Percentiles rank a stretch among this genome's conserved stretches.
phyloP scores from a whole-genome alignment of 2,888 invertebrate species.

The Gastrophysa polygoni region DNA sequence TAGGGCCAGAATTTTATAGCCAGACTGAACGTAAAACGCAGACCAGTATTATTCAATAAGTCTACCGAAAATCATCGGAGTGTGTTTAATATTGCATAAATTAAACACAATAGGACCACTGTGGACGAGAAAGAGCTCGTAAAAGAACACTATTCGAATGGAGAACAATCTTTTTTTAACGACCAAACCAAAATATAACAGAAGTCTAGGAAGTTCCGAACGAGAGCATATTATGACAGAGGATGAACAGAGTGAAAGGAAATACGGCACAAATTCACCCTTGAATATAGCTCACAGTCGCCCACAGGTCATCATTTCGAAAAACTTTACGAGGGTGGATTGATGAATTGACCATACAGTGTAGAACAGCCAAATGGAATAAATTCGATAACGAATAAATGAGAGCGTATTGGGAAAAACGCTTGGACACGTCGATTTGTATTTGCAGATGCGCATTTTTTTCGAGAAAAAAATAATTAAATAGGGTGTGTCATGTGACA shows the following conservation, averaged over 20 bases:
- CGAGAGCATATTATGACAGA: background rate
- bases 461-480: no score
- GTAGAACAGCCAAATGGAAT: no score
- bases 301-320: no score
- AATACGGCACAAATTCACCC: background rate
- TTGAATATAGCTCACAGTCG: background rate
- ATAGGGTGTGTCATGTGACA: no score
- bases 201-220: background rate
- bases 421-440: no score
- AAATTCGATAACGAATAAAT: no score
- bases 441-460: no score
- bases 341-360: no score
- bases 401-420: no score
- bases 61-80: background rate
- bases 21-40: background rate
- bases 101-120: background rate
- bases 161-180: conserved; percentile 5
- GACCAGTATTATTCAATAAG: background rate
- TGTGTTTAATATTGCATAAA: conserved; percentile 2
- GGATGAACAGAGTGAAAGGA: background rate
- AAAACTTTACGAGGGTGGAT: no score
- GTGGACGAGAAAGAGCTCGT: background rate
- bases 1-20: background rate
- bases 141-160: conserved; percentile 3
- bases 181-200: background rate